Evolutionary conservation across 2,888 invertebrate genomes (phyloP).

Genomic region (Hemistola chrysoprasaria): DNA sequence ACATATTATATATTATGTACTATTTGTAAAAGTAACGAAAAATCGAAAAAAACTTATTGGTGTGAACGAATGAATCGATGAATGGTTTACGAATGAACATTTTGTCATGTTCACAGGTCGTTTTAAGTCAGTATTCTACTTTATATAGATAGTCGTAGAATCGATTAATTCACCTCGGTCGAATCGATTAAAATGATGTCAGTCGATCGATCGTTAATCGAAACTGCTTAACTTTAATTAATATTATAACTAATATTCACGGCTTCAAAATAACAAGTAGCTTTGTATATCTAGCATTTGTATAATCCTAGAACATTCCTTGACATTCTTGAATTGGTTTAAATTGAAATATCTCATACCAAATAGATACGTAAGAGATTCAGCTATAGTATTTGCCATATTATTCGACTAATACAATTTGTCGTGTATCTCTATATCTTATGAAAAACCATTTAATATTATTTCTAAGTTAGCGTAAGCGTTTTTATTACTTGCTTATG

Average conservation of each 20-base stretch:
- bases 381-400: constrained; percentile 2
- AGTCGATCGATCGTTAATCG: too few relatives aligned
- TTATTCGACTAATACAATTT: constrained; percentile 1
- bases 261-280: too few relatives aligned
- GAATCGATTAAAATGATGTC: too few relatives aligned
- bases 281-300: too few relatives aligned
- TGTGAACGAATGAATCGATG: too few relatives aligned
- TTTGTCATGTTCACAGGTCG: too few relatives aligned
- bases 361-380: constrained; percentile 1
- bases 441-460: constrained; percentile 1
- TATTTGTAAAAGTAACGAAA: not conserved
- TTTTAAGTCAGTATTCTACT: too few relatives aligned
- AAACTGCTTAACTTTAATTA: not conserved
- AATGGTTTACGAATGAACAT: too few relatives aligned
- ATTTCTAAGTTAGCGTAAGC: constrained; percentile 5
- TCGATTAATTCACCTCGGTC: too few relatives aligned
- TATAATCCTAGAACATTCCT: too few relatives aligned
- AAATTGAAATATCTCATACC: not conserved
- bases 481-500: not conserved
- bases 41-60: too few relatives aligned
- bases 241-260: not conserved
- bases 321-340: not conserved
- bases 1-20: constrained; percentile 1
- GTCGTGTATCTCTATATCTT: not conserved
- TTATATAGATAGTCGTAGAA: too few relatives aligned